These are phyloP conservation scores for Zele albiditarsus DNA, from an alignment of 2,888 invertebrate genomes.

Conservation along the genomic window DNA sequence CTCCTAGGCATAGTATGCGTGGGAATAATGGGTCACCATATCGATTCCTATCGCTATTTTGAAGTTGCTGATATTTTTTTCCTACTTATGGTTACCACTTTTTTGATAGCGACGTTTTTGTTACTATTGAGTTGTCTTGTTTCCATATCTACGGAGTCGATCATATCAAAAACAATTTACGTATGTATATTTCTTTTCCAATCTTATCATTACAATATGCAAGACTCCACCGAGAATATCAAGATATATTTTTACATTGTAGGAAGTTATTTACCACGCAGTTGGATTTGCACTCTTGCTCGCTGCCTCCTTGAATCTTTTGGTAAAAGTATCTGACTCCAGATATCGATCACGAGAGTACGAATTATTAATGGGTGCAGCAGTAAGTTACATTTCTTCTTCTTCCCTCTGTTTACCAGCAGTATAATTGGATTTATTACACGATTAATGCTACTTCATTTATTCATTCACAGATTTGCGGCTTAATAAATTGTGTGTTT, in stretches of 20 bases:
- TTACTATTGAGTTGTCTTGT: conserved; percentile 83
- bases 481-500: conserved; percentile 19
- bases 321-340: conserved; percentile 78
- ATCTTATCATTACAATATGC: conserved; percentile 19
- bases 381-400: conserved; percentile 75
- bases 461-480: conserved; percentile 23
- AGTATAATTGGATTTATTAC: not conserved
- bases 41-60: conserved; percentile 64
- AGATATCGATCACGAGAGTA: conserved; percentile 68
- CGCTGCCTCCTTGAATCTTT: conserved; percentile 80
- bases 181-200: conserved; percentile 76
- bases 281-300: conserved; percentile 83
- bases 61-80: conserved; percentile 80
- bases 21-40: conserved; percentile 80
- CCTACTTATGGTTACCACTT: conserved; percentile 83
- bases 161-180: conserved; percentile 86
- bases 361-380: conserved; percentile 82
- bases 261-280: conserved; percentile 89
- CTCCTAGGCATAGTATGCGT: conserved; percentile 84
- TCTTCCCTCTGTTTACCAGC: not conserved
- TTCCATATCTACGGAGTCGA: conserved; percentile 86
- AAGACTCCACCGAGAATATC: not conserved
- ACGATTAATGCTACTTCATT: not conserved
- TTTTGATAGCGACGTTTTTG: conserved; percentile 86
- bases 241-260: conserved; percentile 45